Base-by-base conservation (phyloP, 37 sponge, comb jelly and placozoan species). In the Mnemiopsis leidyi region DNA sequence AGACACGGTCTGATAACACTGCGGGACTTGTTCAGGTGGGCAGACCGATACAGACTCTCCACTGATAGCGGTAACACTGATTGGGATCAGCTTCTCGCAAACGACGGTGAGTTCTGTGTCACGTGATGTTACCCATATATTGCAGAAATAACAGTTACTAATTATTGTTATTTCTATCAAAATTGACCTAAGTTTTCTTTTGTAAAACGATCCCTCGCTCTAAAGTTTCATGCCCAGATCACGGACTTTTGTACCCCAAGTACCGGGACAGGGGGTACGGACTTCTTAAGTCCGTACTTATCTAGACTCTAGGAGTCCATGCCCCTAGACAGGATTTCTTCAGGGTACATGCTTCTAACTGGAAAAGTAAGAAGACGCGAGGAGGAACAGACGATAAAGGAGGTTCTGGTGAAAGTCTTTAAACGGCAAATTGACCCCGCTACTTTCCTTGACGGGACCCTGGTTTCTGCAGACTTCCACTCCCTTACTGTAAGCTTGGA, bases 71-170 rank as follows among this genome's bases (percentile, higher is more conserved):
- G 39, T 23, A 69, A 38, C 16, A n/a, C 69, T 0, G 99, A 99
- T 94, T 99, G 99, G 99, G 97, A 99, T n/a, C 97, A 97, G 94
- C 93, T 94, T 34, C 93, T 99, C 2, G 97, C 97, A 38, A 98
- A 97, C 69, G 99, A 99, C 95, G 99, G 98, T 97, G 38, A 68
- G 96, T 21, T 30, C 76, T 92, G 28, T 29, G 33, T 13, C n/a
- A n/a, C n/a, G n/a, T n/a, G 20, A 67, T 20, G 68, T 67, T 67
- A 13, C 13, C 20, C 20, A 67, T 20, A 13, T 21, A 67, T 67
- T 21, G 20, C 20, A 67, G 20, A 21, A 67, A 67, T 13, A 20
- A 20, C 18, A 20, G 20, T 21, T 20, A 67, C 68, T 67, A 67
- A 21, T 13, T 67, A 67, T 67, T 20, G 20, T 13, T 13, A 67